These are phyloP conservation scores for Labia minor DNA, from an alignment of 2,888 invertebrate species.

Conservation along the genomic window DNA sequence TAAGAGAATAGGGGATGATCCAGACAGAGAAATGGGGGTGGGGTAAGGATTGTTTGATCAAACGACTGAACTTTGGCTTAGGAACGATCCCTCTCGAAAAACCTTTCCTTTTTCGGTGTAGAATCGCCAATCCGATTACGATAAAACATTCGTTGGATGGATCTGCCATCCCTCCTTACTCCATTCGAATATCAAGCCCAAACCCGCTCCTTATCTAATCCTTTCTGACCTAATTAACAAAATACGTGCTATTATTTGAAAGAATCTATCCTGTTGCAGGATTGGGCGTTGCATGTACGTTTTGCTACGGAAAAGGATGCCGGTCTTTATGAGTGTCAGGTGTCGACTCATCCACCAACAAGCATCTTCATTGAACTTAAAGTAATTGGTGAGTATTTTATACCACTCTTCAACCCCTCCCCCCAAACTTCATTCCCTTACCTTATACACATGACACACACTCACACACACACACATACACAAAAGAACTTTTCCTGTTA, in stretches of 20 bases:
- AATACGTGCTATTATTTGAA: neutral
- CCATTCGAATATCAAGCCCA: too few relatives aligned
- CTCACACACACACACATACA: too few relatives aligned
- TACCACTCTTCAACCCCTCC: too few relatives aligned
- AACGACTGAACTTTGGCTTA: slow-evolving; percentile 4
- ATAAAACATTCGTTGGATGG: neutral
- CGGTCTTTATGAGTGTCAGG: slow-evolving; percentile 56
- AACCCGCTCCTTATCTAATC: neutral
- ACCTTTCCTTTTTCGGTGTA: neutral
- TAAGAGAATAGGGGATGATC: too few relatives aligned
- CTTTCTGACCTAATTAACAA: neutral
- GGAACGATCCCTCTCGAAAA: neutral
- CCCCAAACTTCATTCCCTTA: too few relatives aligned
- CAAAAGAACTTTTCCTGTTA: too few relatives aligned
- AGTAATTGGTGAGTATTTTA: slow-evolving; percentile 49
- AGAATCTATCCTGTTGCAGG: slow-evolving; percentile 36
- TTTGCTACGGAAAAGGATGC: slow-evolving; percentile 51
- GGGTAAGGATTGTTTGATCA: neutral
- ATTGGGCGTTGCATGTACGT: slow-evolving; percentile 55
- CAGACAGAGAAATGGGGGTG: neutral
- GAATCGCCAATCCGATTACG: slow-evolving; percentile 5
- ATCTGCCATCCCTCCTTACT: neutral
- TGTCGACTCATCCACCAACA: slow-evolving; percentile 53
- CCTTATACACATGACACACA: too few relatives aligned
- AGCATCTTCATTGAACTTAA: slow-evolving; percentile 53